These are phyloP conservation scores for Thyatira batis DNA, from an alignment of 2,888 invertebrate genomes.

Conservation along the genomic window DNA sequence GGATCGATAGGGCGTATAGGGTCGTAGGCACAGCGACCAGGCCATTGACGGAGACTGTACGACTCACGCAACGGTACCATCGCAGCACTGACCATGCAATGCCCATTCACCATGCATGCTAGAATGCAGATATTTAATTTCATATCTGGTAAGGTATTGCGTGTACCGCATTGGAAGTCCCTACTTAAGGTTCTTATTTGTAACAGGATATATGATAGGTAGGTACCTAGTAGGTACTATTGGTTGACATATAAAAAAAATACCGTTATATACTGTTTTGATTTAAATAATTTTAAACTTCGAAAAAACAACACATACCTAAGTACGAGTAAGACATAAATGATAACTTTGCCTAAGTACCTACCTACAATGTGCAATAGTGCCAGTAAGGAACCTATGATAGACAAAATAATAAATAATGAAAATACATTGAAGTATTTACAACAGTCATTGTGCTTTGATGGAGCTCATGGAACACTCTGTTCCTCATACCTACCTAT, in stretches of 20 bases:
- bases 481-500: too few relatives aligned
- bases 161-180: conserved; percentile 1
- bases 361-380: too few relatives aligned
- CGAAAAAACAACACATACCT: too few relatives aligned
- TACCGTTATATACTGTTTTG: too few relatives aligned
- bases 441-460: neutral
- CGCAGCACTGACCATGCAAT: conserved; percentile 39
- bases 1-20: conserved; percentile 72
- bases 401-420: too few relatives aligned
- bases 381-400: too few relatives aligned
- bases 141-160: conserved; percentile 10
- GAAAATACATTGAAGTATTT: too few relatives aligned
- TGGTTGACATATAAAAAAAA: too few relatives aligned
- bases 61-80: conserved; percentile 67
- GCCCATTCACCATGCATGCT: conserved; percentile 52
- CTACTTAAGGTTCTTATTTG: conserved; percentile 5
- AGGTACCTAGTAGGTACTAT: neutral
- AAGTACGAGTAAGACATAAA: too few relatives aligned
- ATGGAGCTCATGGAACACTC: too few relatives aligned
- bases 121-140: conserved; percentile 30
- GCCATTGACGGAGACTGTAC: conserved; percentile 53
- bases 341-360: too few relatives aligned
- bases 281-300: too few relatives aligned
- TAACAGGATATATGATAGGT: neutral
- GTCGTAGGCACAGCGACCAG: conserved; percentile 67